Conservation (phyloP, 1,140 invertebrate species). For the Sitobion miscanthi region DNA sequence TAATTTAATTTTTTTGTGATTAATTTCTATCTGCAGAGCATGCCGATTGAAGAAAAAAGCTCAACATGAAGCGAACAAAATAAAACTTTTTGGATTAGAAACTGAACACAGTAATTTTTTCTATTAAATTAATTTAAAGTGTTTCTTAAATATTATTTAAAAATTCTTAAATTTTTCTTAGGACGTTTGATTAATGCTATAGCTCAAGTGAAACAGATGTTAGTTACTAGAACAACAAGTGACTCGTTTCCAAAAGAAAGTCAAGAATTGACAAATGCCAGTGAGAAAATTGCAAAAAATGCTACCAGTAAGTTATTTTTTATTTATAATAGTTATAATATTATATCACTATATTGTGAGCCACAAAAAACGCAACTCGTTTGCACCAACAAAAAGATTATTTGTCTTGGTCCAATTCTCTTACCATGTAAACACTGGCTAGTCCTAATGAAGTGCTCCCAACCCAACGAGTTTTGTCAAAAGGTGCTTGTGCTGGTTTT, state of each 20-base stretch:
- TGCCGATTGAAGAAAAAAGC: constrained; percentile 95
- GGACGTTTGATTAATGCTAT: constrained; percentile 74
- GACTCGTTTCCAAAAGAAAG: constrained; percentile 63
- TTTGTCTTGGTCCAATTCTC: no score
- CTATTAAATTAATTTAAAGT: not conserved
- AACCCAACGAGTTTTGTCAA: not conserved
- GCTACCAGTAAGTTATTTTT: constrained; percentile 69
- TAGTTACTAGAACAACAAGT: constrained; percentile 70
- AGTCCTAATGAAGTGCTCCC: no score
- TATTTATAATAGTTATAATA: not conserved
- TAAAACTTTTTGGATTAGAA: constrained; percentile 92
- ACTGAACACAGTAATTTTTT: constrained; percentile 83
- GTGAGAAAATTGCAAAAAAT: constrained; percentile 71
- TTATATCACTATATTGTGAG: no score
- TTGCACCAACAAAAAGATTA: no score
- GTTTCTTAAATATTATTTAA: not conserved
- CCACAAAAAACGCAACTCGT: no score
- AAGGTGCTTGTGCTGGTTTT: not conserved
- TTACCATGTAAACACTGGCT: no score
- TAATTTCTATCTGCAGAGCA: constrained; percentile 68
- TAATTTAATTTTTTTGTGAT: not conserved
- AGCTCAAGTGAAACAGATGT: constrained; percentile 70
- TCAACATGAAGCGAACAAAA: constrained; percentile 93
- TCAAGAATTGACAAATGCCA: constrained; percentile 70
- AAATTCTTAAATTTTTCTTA: constrained; percentile 62